Evolutionary conservation across 2,888 invertebrate species (phyloP).

Genomic region (Calameuta idolon): DNA sequence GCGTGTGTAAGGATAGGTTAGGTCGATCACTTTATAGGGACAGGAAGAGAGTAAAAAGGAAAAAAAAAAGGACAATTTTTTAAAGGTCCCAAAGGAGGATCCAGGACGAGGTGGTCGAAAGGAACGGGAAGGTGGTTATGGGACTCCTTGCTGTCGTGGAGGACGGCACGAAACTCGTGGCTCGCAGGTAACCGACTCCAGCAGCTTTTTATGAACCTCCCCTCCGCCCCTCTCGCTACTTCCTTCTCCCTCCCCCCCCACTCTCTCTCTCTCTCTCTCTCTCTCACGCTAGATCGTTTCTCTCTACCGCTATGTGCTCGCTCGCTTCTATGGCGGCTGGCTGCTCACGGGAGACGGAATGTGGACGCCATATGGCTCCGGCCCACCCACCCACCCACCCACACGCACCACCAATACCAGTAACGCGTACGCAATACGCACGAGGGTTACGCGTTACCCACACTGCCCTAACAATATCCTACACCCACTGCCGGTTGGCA

Average conservation of each 20-base stretch:
- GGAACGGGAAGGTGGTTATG: background rate
- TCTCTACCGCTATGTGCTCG: conserved; percentile 10
- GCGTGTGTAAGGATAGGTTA: background rate
- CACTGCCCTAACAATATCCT: conserved; percentile 12
- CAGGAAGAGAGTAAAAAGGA: background rate
- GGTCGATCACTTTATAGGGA: background rate
- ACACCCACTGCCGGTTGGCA: conserved; percentile 20
- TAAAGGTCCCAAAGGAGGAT: background rate
- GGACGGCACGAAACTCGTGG: conserved; percentile 7
- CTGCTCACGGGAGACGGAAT: conserved; percentile 59
- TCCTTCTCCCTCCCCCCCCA: conserved; percentile 16
- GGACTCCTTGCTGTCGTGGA: background rate
- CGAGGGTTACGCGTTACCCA: conserved; percentile 21
- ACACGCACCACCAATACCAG: conserved; percentile 30
- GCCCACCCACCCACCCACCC: conserved; percentile 54
- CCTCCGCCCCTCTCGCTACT: conserved; percentile 22
- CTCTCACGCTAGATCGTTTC: conserved; percentile 18
- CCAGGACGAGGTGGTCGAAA: background rate
- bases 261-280: conserved; percentile 25
- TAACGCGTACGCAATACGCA: conserved; percentile 15
- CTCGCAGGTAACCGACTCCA: conserved; percentile 11
- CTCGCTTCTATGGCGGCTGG: conserved; percentile 21
- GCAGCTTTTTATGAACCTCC: conserved; percentile 10
- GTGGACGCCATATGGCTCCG: conserved; percentile 64
- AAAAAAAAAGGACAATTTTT: conserved; percentile 12